These are phyloP conservation scores for Sphenodon punctatus DNA, from an alignment of 2,797 vertebrate species.

Conservation along the genomic window DNA sequence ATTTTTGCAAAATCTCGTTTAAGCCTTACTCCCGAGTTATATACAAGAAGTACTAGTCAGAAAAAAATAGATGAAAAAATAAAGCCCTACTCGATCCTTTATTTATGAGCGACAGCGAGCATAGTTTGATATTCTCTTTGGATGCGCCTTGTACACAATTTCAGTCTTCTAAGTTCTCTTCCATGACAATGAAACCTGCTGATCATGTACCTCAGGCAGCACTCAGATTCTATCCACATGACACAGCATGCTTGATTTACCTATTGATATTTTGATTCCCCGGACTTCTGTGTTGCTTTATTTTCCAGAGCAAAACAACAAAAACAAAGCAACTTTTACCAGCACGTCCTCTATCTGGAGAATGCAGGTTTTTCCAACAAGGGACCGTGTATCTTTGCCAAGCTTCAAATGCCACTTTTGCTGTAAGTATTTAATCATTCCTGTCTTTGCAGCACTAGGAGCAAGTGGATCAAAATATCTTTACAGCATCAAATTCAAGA, in stretches of 20 bases:
- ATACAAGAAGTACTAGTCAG: too few relatives aligned
- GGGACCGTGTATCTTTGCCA: neutral
- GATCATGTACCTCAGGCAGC: neutral
- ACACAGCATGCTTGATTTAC: neutral
- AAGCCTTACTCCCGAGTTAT: too few relatives aligned
- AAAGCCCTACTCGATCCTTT: too few relatives aligned
- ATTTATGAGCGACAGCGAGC: neutral
- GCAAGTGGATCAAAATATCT: slow-evolving; percentile 14
- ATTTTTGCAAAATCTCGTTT: too few relatives aligned
- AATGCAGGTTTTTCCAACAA: neutral
- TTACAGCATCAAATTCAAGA: neutral
- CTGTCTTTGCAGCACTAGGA: neutral
- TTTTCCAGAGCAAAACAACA: neutral
- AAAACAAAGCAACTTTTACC: neutral
- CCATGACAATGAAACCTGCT: neutral
- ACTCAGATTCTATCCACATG: neutral
- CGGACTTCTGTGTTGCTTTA: neutral
- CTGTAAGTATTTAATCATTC: slow-evolving; percentile 1
- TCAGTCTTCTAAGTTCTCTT: neutral
- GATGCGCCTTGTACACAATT: neutral
- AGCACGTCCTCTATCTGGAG: neutral
- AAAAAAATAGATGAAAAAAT: neutral
- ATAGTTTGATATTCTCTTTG: neutral
- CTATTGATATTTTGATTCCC: neutral
- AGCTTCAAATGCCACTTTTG: neutral